These are phyloP conservation scores for Idaea dimidiata DNA, from an alignment of 2,888 invertebrate genomes.

Conservation along the genomic window DNA sequence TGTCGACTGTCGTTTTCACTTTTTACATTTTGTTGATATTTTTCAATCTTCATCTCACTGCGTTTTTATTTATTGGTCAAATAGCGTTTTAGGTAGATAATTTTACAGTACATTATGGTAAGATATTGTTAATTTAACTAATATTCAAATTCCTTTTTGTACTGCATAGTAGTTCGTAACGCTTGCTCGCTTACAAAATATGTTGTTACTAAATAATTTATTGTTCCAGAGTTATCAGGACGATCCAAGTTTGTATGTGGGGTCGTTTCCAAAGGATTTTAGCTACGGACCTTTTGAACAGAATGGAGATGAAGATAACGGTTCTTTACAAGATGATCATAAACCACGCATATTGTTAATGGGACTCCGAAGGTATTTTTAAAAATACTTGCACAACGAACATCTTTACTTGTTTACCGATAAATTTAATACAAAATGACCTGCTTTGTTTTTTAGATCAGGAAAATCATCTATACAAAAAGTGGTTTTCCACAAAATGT, in stretches of 20 bases:
- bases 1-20: background rate
- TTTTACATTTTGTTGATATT: background rate
- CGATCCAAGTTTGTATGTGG: constrained; percentile 77
- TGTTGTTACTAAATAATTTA: constrained; percentile 11
- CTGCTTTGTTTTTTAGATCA: constrained; percentile 84
- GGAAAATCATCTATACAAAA: constrained; percentile 99
- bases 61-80: background rate
- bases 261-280: constrained; percentile 93
- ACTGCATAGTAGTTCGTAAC: background rate
- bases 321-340: constrained; percentile 85
- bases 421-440: constrained; percentile 8
- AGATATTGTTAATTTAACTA: background rate
- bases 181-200: background rate
- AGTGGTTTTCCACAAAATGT: constrained; percentile 99
- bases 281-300: constrained; percentile 94
- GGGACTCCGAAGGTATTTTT: constrained; percentile 92
- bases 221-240: constrained; percentile 64
- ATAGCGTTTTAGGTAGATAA: background rate
- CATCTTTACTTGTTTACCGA: constrained; percentile 3
- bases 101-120: background rate
- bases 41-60: background rate
- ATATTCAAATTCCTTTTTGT: background rate
- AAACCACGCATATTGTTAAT: constrained; percentile 96
- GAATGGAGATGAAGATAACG: constrained; percentile 84
- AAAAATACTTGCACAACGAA: constrained; percentile 9